These are phyloP conservation scores for Daktulosphaira vitifoliae DNA, from an alignment of 1,140 invertebrate species.

Conservation along the genomic window DNA sequence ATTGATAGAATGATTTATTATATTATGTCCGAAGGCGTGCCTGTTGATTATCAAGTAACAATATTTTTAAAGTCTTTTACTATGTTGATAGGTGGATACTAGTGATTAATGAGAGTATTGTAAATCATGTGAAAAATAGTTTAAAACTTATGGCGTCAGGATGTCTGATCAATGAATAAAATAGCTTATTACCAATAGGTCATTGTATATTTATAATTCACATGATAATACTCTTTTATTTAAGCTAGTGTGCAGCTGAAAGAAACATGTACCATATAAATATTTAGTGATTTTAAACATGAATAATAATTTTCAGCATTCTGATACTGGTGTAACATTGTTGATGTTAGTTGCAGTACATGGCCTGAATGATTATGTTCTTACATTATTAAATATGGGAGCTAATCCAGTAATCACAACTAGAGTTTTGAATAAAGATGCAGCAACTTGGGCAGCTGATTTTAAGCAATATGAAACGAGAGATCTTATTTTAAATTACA, in stretches of 20 bases:
- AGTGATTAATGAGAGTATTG: no score
- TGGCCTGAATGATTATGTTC: slow-evolving; percentile 55
- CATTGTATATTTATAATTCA: no score
- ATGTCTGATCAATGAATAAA: no score
- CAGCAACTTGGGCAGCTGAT: slow-evolving; percentile 24
- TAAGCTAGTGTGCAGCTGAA: no score
- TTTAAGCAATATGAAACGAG: slow-evolving; percentile 27
- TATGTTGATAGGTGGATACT: no score
- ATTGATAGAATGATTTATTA: slow-evolving; percentile 32
- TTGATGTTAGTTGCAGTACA: slow-evolving; percentile 67
- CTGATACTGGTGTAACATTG: slow-evolving; percentile 57
- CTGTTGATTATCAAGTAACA: slow-evolving; percentile 29
- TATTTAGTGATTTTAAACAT: slow-evolving; percentile 6
- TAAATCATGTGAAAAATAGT: no score
- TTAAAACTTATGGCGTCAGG: no score
- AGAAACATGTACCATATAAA: no score
- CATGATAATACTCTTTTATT: no score
- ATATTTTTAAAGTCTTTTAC: background rate
- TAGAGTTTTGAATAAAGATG: slow-evolving; percentile 16
- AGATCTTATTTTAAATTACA: slow-evolving; percentile 15
- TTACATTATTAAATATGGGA: slow-evolving; percentile 60
- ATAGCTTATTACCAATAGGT: no score
- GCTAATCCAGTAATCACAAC: slow-evolving; percentile 58
- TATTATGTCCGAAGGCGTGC: slow-evolving; percentile 22
- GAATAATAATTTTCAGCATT: slow-evolving; percentile 56